phyloP scores from a whole-genome alignment of 2,888 invertebrate genomes.

The Pandemis cinnamomeana region DNA sequence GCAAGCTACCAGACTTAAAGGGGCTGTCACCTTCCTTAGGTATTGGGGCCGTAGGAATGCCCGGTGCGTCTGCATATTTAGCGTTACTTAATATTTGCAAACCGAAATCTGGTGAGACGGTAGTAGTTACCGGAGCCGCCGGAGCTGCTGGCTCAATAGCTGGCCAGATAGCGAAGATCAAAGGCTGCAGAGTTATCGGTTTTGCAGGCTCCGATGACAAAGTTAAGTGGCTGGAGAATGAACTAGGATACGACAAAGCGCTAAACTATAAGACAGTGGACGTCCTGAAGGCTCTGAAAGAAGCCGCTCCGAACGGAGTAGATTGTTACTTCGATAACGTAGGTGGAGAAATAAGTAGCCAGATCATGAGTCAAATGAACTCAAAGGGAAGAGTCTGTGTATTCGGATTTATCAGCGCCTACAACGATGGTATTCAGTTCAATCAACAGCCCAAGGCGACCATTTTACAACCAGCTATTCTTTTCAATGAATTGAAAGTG shows the following conservation, averaged over 20 bases:
- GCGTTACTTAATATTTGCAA: conserved; percentile 88
- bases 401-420: conserved; percentile 86
- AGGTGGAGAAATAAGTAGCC: conserved; percentile 86
- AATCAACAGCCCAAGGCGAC: conserved; percentile 55
- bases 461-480: conserved; percentile 78
- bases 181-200: conserved; percentile 86
- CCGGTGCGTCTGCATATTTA: conserved; percentile 89
- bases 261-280: conserved; percentile 89
- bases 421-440: conserved; percentile 63
- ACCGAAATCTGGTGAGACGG: conserved; percentile 87
- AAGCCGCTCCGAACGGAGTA: conserved; percentile 87
- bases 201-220: conserved; percentile 89
- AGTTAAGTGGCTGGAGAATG: conserved; percentile 86
- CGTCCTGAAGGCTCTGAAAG: conserved; percentile 79
- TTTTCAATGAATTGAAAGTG: conserved; percentile 81
- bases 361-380: conserved; percentile 86
- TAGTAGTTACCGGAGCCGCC: conserved; percentile 89
- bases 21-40: conserved; percentile 80
- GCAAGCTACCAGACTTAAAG: conserved; percentile 81
- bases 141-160: conserved; percentile 90
- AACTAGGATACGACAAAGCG: conserved; percentile 88
- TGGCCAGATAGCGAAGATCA: conserved; percentile 90
- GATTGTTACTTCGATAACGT: conserved; percentile 92
- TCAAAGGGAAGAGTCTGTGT: conserved; percentile 84
- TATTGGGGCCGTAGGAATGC: conserved; percentile 87